Evolutionary conservation across 2,113 vertebrate species (phyloP).

Genomic region (Lophochroa leadbeateri): DNA sequence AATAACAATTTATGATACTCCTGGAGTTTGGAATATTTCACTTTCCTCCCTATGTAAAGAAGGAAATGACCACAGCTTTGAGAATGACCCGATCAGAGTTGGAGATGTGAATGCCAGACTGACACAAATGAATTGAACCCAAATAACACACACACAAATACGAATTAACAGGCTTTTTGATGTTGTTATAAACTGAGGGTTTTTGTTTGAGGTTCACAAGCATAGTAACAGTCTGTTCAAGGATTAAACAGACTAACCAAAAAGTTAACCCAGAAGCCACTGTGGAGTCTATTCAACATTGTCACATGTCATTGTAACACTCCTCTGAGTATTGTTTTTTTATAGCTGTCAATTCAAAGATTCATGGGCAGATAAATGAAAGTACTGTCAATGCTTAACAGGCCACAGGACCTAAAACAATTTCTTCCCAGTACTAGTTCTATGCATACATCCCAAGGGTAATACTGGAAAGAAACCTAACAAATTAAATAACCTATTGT

Average conservation of each 20-base stretch:
- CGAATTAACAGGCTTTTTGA: rapidly evolving
- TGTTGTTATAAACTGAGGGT: rapidly evolving
- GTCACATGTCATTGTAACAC: not conserved
- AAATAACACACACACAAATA: not conserved
- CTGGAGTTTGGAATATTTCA: not conserved
- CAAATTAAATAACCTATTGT: not conserved
- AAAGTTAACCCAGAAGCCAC: not conserved
- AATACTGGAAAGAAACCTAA: not conserved
- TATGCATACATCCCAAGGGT: not conserved
- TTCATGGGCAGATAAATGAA: not conserved
- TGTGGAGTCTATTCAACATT: not conserved
- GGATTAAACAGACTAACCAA: not conserved
- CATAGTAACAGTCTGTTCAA: not conserved
- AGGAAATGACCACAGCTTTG: not conserved
- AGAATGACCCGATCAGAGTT: not conserved
- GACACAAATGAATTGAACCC: not conserved
- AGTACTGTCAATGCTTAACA: not conserved
- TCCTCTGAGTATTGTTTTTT: not conserved
- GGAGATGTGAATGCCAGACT: not conserved
- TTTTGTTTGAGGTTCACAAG: not conserved
- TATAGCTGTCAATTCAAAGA: not conserved
- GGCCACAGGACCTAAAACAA: not conserved
- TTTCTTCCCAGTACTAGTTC: not conserved
- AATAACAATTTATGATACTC: not conserved
- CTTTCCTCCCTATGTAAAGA: not conserved